phyloP scores from a whole-genome alignment of 2,797 vertebrate genomes.

The Characodon lateralis region DNA sequence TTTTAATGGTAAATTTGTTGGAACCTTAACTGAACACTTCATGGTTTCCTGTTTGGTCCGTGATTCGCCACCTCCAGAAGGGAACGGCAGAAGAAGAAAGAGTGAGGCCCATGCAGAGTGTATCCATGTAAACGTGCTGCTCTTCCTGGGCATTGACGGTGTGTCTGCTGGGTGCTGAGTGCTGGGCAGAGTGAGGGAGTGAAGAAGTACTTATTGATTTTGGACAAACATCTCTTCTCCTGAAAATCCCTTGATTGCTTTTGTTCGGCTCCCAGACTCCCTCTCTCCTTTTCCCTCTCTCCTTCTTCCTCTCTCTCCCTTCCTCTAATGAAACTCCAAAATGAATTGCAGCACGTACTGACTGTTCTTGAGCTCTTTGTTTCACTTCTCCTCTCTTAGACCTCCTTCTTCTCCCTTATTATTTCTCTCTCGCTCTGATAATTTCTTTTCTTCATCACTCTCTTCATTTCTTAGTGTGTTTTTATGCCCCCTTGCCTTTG shows the following conservation, averaged over 20 bases:
- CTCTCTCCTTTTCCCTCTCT: slow-evolving; percentile 71
- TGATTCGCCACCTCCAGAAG: slow-evolving; percentile 37
- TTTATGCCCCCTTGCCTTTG: not conserved
- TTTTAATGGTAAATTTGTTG: not conserved
- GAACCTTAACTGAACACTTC: not conserved
- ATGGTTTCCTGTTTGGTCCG: slow-evolving; percentile 11
- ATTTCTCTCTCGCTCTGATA: slow-evolving; percentile 26
- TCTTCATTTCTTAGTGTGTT: slow-evolving; percentile 10
- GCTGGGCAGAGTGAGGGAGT: slow-evolving; percentile 61
- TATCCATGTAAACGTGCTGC: slow-evolving; percentile 9
- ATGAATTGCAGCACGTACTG: slow-evolving; percentile 79
- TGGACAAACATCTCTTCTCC: slow-evolving; percentile 72
- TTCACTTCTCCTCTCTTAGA: slow-evolving; percentile 32
- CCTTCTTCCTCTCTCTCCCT: slow-evolving; percentile 59
- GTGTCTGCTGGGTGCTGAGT: slow-evolving; percentile 62
- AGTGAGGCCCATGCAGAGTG: slow-evolving; percentile 29
- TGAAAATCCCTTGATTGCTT: slow-evolving; percentile 82
- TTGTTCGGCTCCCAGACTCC: slow-evolving; percentile 77
- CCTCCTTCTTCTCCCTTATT: slow-evolving; percentile 16
- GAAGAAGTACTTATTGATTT: slow-evolving; percentile 82
- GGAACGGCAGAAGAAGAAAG: slow-evolving; percentile 18
- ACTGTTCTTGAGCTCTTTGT: slow-evolving; percentile 37
- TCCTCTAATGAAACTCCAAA: slow-evolving; percentile 82
- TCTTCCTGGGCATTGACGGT: slow-evolving; percentile 45
- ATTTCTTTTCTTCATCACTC: slow-evolving; percentile 43